Evolutionary conservation across 2,888 invertebrate species (phyloP).

Genomic region (Stenurella melanura): DNA sequence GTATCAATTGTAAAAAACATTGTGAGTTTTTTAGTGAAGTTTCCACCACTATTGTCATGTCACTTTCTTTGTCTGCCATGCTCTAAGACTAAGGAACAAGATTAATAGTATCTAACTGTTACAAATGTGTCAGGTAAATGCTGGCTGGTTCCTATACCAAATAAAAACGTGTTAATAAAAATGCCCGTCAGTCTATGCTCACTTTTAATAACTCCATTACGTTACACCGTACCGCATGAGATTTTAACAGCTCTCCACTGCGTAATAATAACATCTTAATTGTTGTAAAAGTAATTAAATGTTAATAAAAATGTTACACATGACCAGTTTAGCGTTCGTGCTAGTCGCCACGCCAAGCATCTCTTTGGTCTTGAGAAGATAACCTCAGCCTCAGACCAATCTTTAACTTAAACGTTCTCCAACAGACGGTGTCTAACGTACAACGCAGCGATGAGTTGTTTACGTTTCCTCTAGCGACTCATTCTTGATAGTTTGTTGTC

Average conservation of each 20-base stretch:
- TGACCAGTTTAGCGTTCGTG: background rate
- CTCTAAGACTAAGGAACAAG: too few species aligned
- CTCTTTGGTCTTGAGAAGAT: background rate
- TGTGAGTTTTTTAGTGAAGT: too few species aligned
- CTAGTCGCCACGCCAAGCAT: background rate
- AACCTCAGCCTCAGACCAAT: background rate
- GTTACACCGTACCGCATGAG: background rate
- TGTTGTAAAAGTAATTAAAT: background rate
- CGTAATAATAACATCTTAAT: background rate
- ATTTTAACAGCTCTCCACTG: background rate
- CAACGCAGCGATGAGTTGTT: background rate
- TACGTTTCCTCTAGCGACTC: conserved; percentile 19
- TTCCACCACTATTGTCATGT: too few species aligned
- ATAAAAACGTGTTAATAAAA: too few species aligned
- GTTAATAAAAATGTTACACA: background rate
- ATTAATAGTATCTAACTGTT: too few species aligned
- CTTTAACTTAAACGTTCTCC: background rate
- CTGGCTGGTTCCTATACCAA: too few species aligned
- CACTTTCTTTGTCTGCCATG: too few species aligned
- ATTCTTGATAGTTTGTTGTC: conserved; percentile 13
- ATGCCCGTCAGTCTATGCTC: too few species aligned
- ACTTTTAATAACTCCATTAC: too few species aligned
- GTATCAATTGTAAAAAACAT: too few species aligned
- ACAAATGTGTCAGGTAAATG: too few species aligned
- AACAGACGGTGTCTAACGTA: background rate